phyloP scores from a whole-genome alignment of 30 jellyfish, hydroid and myxozoan genomes.

The Clytia hemisphaerica region DNA sequence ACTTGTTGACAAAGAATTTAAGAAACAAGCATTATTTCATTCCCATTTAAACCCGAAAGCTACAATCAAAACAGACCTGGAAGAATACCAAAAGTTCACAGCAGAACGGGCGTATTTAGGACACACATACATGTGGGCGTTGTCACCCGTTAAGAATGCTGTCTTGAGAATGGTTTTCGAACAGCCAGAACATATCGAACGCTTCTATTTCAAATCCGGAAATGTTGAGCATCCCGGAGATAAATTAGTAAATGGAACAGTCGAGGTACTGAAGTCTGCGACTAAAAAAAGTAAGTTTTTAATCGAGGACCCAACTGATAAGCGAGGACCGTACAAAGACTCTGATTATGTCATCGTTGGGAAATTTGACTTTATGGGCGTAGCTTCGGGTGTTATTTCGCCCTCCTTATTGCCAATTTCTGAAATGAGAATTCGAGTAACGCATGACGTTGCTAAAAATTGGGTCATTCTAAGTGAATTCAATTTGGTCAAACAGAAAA shows the following conservation, averaged over 20 bases:
- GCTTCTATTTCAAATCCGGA: constrained; percentile 70
- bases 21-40: constrained; percentile 67
- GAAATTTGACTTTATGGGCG: constrained; percentile 53
- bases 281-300: constrained; percentile 16
- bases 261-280: constrained; percentile 55
- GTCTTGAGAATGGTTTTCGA: constrained; percentile 70
- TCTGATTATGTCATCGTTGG: constrained; percentile 62
- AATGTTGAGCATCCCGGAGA: constrained; percentile 96
- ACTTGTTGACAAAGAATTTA: constrained; percentile 87
- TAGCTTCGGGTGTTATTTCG: constrained; percentile 52
- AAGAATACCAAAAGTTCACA: constrained; percentile 59
- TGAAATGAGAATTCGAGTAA: constrained; percentile 80
- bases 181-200: constrained; percentile 42
- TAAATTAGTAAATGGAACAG: constrained; percentile 66
- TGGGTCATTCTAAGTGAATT: constrained; percentile 88
- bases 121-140: constrained; percentile 83
- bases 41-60: constrained; percentile 97
- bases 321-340: constrained; percentile 41
- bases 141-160: constrained; percentile 72
- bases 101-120: constrained; percentile 86
- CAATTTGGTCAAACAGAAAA: no score
- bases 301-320: constrained; percentile 18
- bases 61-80: constrained; percentile 67
- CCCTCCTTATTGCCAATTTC: constrained; percentile 43
- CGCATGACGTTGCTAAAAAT: constrained; percentile 56